Percentiles rank a stretch among this genome's conserved stretches.
Conservation (phyloP, 1,140 invertebrate genomes). For the Trichoplusia ni region DNA sequence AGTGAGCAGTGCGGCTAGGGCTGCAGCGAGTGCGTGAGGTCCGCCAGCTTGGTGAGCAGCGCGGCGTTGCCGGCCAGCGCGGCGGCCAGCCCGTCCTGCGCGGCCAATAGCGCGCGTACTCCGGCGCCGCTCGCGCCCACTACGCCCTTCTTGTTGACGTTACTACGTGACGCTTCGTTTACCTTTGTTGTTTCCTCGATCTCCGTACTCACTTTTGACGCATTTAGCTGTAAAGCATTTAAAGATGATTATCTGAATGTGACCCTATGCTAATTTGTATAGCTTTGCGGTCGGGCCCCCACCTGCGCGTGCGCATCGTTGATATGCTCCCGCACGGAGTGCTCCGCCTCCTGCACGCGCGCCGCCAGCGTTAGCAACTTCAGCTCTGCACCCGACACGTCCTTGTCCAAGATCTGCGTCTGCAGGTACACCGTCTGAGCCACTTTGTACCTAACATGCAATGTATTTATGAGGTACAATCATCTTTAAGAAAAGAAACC, state of each 20-base stretch:
- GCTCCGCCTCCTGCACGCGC: conserved; percentile 70
- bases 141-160: conserved; percentile 20
- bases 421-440: conserved; percentile 90
- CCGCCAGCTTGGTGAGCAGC: conserved; percentile 42
- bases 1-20: conserved; percentile 45
- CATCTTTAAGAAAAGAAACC: not conserved
- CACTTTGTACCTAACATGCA: conserved; percentile 86
- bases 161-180: not conserved
- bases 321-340: conserved; percentile 32
- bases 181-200: conserved; percentile 23
- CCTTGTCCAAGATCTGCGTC: conserved; percentile 88
- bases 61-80: conserved; percentile 49
- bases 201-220: conserved; percentile 31
- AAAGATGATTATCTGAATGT: too few relatives aligned
- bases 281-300: not conserved
- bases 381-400: conserved; percentile 80
- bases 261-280: too few relatives aligned
- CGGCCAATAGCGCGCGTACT: conserved; percentile 56
- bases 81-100: conserved; percentile 54
- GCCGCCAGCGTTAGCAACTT: conserved; percentile 69
- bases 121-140: conserved; percentile 47
- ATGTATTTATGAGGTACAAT: not conserved
- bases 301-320: conserved; percentile 34
- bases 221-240: conserved; percentile 30
- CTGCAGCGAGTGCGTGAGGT: conserved; percentile 41